Evolutionary conservation across 2,113 vertebrate species (phyloP).

Genomic region (Rynchops niger): DNA sequence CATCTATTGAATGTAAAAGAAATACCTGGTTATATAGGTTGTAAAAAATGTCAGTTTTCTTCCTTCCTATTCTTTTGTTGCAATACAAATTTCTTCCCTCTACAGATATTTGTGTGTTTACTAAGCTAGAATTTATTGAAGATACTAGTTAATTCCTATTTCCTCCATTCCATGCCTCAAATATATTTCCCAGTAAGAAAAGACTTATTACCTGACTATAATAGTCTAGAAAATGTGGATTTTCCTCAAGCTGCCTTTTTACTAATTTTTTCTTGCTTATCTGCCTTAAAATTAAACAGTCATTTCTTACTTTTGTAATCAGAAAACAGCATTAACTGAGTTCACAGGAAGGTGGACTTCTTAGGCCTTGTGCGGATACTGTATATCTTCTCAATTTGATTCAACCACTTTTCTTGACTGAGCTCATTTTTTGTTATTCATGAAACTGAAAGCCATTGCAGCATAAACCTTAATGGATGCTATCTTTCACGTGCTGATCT

Average conservation of each 20-base stretch:
- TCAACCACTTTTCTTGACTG: conserved; percentile 7
- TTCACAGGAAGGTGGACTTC: background rate
- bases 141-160: background rate
- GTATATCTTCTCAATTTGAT: conserved; percentile 16
- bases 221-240: background rate
- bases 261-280: background rate
- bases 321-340: background rate
- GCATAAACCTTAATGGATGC: conserved; percentile 35
- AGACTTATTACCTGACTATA: background rate
- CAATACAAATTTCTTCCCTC: background rate
- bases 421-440: conserved; percentile 53
- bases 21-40: background rate
- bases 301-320: background rate
- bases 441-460: conserved; percentile 40
- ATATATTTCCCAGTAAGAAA: background rate
- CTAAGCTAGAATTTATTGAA: background rate
- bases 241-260: background rate
- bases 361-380: background rate
- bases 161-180: background rate
- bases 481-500: conserved; percentile 50
- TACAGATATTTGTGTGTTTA: background rate
- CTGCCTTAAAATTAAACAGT: background rate
- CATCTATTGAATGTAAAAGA: background rate
- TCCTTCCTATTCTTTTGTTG: background rate
- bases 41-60: background rate